Base-by-base conservation (phyloP, 1,140 invertebrate species). In the Oryzaephilus surinamensis region DNA sequence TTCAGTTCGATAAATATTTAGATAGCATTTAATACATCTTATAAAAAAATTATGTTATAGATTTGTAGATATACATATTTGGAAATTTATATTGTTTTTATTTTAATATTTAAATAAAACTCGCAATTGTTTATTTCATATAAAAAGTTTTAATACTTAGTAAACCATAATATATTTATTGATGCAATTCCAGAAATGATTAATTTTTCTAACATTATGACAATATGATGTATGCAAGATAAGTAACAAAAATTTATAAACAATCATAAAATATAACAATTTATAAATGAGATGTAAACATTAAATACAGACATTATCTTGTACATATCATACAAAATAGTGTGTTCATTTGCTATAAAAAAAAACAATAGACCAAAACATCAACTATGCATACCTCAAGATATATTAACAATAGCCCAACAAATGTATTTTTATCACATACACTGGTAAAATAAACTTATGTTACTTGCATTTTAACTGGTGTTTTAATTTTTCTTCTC, bases 51-150 rank as follows among this genome's bases (percentile, higher is more conserved):
- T 51, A 51, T 48, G 49, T 51, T 51, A 51, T 38, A 51, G 33
- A 51, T 51, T 51, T 51, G 49, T 51, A 51, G 49, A 51, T 48
- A 48, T n/a, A n/a, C n/a, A n/a, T n/a, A 41, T 45, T 30, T n/a
- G 32, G 41, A 43, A 48, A 45, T 41, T 41, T 51, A 48, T 51
- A 49, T 46, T 30, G 45, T 51, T 51, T 46, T 51, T 51, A 48
- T 37, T 50, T 48, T 48, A 45, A 45, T 45, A 41, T 41, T 37
- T 45, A 48, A 40, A n/a, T 17, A 21, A 23, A 4, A 24, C 10
- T 20, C 4, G 38, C 17, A 36, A 40, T 32, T 40, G 31, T 40
- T 40, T 40, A 40, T 32, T 32, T 28, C n/a, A n/a, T n/a, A n/a
- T n/a, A n/a, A 23, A 23, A 23, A n/a, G 6, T 23, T n/a, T n/a